phyloP scores from a whole-genome alignment of 1,140 invertebrate genomes.

The Bombus confusus region DNA sequence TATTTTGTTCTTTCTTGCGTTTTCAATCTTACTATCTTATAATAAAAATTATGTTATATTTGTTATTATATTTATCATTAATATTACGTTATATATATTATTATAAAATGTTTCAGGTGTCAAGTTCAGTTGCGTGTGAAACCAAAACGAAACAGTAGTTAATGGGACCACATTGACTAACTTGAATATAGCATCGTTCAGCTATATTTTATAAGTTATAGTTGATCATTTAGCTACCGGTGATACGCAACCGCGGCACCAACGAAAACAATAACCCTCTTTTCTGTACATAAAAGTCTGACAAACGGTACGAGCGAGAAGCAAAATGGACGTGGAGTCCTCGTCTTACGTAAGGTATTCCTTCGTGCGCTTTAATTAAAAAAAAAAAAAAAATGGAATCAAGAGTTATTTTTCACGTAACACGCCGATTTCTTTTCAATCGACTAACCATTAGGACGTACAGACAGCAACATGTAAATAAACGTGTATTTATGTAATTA shows the following conservation, averaged over 20 bases:
- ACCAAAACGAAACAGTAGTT: constrained; percentile 54
- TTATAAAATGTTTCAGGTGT: constrained; percentile 81
- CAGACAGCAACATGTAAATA: constrained; percentile 75
- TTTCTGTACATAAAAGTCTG: constrained; percentile 39
- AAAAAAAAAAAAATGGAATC: constrained; percentile 15
- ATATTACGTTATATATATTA: neutral
- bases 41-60: too few relatives aligned
- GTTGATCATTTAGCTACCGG: constrained; percentile 54
- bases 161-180: constrained; percentile 77
- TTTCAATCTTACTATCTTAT: neutral
- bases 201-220: constrained; percentile 78
- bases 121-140: constrained; percentile 90
- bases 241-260: neutral
- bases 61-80: neutral
- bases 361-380: constrained; percentile 39
- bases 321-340: neutral
- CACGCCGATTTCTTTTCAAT: constrained; percentile 48
- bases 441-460: constrained; percentile 51
- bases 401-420: constrained; percentile 46
- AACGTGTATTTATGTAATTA: constrained; percentile 82
- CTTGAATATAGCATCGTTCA: constrained; percentile 75
- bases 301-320: neutral
- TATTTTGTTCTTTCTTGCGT: neutral
- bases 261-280: neutral
- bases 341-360: constrained; percentile 30